A percentile compares a stretch with the other conserved stretches of the same genome.
Conservation (phyloP, 2,113 vertebrate genomes). For the Tachycineta bicolor region DNA sequence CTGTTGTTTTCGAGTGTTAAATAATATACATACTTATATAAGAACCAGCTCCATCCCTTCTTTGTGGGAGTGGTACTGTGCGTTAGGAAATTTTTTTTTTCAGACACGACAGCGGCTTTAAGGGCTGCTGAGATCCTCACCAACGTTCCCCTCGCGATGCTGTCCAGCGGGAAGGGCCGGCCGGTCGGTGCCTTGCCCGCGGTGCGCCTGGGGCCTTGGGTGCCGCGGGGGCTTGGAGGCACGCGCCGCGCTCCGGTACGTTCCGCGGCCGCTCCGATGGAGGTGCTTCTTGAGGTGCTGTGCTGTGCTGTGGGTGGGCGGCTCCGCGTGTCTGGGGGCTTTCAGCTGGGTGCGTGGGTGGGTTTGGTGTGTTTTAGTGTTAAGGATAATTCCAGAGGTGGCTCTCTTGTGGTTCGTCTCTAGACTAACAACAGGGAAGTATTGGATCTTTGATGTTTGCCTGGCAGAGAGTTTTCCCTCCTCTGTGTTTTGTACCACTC, state of each 20-base stretch:
- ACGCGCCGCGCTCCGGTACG: rapidly evolving
- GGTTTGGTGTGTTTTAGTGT: background rate
- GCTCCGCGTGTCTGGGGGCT: background rate
- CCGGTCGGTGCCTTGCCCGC: rapidly evolving
- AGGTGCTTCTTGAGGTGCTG: background rate
- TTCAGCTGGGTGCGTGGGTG: background rate
- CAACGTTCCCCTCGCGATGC: rapidly evolving
- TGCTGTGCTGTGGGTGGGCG: background rate
- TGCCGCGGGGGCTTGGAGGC: background rate
- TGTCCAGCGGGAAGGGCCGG: background rate
- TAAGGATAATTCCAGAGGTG: background rate
- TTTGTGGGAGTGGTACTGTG: conserved; percentile 27
- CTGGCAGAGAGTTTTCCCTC: background rate
- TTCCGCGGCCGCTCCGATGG: rapidly evolving
- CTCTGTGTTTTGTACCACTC: background rate
- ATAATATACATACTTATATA: conserved; percentile 65
- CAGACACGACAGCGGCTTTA: background rate
- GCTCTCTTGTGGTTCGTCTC: background rate
- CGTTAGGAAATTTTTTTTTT: background rate
- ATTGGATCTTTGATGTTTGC: background rate
- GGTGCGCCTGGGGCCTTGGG: background rate
- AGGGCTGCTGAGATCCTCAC: background rate
- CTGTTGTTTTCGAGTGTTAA: conserved; percentile 55
- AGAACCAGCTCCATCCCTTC: conserved; percentile 11
- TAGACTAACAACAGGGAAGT: background rate